These are phyloP conservation scores for Plemyria rubiginata DNA, from an alignment of 2,888 invertebrate genomes.

Conservation along the genomic window DNA sequence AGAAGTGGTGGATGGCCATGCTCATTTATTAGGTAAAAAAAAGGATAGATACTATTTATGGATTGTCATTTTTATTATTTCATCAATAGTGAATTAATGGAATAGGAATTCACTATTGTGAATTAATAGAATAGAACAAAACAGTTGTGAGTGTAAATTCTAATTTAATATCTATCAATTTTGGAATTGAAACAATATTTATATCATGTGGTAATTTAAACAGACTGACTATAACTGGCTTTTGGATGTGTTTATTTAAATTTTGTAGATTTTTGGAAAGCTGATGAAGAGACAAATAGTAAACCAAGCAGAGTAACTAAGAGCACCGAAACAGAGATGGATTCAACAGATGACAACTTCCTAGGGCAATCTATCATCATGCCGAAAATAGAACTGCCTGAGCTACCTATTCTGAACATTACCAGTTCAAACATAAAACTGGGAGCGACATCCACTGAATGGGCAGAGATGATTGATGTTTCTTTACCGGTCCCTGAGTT, in stretches of 20 bases:
- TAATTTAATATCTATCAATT: no score
- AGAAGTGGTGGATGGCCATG: conserved; percentile 86
- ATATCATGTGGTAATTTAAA: no score
- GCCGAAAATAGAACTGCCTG: conserved; percentile 70
- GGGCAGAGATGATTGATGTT: conserved; percentile 95
- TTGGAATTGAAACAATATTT: no score
- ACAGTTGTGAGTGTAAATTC: no score
- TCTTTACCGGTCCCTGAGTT: conserved; percentile 93
- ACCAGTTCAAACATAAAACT: conserved; percentile 77
- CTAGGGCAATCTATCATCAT: conserved; percentile 69
- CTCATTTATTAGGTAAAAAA: conserved; percentile 81
- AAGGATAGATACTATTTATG: neutral
- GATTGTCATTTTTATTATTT: neutral
- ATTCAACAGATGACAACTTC: conserved; percentile 66
- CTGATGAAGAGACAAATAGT: conserved; percentile 60
- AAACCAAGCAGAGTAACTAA: conserved; percentile 50
- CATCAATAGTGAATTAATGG: no score
- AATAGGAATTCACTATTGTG: no score
- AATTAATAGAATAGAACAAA: no score
- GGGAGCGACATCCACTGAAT: conserved; percentile 87
- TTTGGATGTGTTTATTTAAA: neutral
- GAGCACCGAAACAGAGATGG: conserved; percentile 49
- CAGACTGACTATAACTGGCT: no score
- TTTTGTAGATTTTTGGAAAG: conserved; percentile 73
- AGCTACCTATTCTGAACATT: conserved; percentile 88